Evolutionary conservation across 1,140 invertebrate species (phyloP), one percentile per base, ranked within the genome.

Genomic region (Magallana gigas): DNA sequence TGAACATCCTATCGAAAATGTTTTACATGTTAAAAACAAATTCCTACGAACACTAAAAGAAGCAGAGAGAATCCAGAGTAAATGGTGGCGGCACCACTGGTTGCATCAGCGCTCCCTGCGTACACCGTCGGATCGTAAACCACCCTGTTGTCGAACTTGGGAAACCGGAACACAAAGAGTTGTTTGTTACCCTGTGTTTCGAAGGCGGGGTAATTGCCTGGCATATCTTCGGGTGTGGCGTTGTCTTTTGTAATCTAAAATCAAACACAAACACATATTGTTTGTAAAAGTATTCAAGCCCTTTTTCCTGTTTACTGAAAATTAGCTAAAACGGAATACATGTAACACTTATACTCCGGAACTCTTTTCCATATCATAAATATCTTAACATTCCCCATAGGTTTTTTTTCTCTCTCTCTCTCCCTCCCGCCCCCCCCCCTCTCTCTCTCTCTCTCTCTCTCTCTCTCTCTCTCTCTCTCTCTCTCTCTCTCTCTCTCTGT

Each of bases 151-250:
- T 8, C 5, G 23, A 76, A 76, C 23, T 12, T 76, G 68, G 68
- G 68, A 29, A 76, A 76, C 8, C 68, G 68, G 68, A 76, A 76
- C 5, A 76, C 68, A 29, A 76, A 71, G 7, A 76, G 29, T 11
- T 76, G 68, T 76, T 76, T 76, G 68, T 23, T 76, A 76, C 68
- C 68, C 23, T 76, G 68, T 18, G 68, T 76, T 29, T 76, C 23
- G 68, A 76, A 76, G 23, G 68, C 68, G 23, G 68, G 68, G 23
- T 76, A 76, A 29, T 76, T 76, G 23, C 68, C 68, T 12, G 68
- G 68, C 68, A 76, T 76, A 29, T 76, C 9, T 8, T 76, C 68
- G 9, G 18, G 23, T 8, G 3, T 6, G 4, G 29, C 68, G 23
- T 12, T 29, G 9, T 76, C 68, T 29, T 76, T 76, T 3, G 23